Evolutionary conservation across 2,113 vertebrate genomes (phyloP), one percentile per base, ranked within the genome.

Genomic region (Dendrocopos noguchii): DNA sequence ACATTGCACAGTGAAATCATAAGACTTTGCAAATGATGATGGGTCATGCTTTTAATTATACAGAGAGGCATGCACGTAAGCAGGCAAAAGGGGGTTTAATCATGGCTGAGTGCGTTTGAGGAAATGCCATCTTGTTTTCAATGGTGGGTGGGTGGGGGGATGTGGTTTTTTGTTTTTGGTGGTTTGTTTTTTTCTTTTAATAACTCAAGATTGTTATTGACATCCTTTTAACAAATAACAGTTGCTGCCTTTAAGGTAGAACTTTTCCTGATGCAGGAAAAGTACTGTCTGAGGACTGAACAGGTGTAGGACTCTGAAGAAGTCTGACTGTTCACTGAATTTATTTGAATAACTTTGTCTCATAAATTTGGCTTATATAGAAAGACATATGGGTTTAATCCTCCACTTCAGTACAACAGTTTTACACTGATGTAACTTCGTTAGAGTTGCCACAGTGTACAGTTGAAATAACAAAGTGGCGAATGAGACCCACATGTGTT

Each of bases 41-140:
- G 89, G 91, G 92, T 97, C 20, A 29, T 83, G 80, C 87, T 97
- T 97, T 96, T 98, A 97, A 97, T 97, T 97, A 94, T 81, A 91
- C 93, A 94, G 94, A 92, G 91, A 92, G n/a, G 63, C 82, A 75
- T 90, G 78, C 80, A 87, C 93, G 84, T 93, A 77, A 93, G 88
- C 71, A 95, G 93, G 93, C 63, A 77, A 81, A 87, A 97, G 82
- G 84, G 53, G 44, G 79, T 96, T 97, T 96, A 93, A 96, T 97
- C 93, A 96, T 80, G 93, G 63, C 71, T 95, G 63, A 90, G 64
- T 93, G 88, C 88, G 67, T 91, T 46, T 95, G 91, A 93, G 95
- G 93, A 93, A 88, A 82, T 96, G 94, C 90, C 31, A 0, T 92
- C 92, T 95, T 93, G 52, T 85, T 97, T 95, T 75, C 77, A 91